A percentile compares a stretch with the other conserved stretches of the same genome.
Conservation (phyloP, 2,113 vertebrate species). For the Sebastes fasciatus region DNA sequence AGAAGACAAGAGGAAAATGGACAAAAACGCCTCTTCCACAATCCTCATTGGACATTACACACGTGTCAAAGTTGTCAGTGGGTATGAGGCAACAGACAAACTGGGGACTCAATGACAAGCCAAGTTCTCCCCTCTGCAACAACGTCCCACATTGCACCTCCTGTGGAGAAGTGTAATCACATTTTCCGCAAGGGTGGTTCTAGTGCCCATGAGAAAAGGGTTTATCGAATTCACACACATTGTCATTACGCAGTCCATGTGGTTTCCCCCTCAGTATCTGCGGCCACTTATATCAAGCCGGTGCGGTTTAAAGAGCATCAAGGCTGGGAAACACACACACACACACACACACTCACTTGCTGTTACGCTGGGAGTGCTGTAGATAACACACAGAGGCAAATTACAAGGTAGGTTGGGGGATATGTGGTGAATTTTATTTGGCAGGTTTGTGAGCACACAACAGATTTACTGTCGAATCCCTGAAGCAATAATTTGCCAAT, state of each 20-base stretch:
- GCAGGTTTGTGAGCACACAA: background rate
- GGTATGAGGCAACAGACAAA: constrained; percentile 34
- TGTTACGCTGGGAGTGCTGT: constrained; percentile 31
- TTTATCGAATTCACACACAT: constrained; percentile 81
- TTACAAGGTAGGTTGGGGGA: constrained; percentile 35
- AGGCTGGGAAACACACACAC: constrained; percentile 33
- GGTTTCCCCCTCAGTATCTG: constrained; percentile 59
- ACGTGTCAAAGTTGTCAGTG: constrained; percentile 27
- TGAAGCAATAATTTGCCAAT: constrained; percentile 5
- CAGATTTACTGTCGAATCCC: background rate
- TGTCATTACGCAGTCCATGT: constrained; percentile 75
- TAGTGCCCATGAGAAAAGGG: constrained; percentile 72
- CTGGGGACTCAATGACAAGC: constrained; percentile 41
- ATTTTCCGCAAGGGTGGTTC: constrained; percentile 78
- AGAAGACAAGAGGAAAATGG: background rate
- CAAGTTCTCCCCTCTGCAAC: constrained; percentile 7
- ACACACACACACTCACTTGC: constrained; percentile 26
- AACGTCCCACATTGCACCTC: constrained; percentile 50
- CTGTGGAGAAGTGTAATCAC: constrained; percentile 76
- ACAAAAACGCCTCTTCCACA: constrained; percentile 11
- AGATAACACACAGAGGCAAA: constrained; percentile 54
- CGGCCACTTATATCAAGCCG: constrained; percentile 70
- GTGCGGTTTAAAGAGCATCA: constrained; percentile 64
- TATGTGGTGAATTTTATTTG: constrained; percentile 26
- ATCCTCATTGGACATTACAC: constrained; percentile 21